These are phyloP conservation scores for Rhopalosiphum maidis DNA, from an alignment of 1,140 invertebrate species.

Conservation along the genomic window DNA sequence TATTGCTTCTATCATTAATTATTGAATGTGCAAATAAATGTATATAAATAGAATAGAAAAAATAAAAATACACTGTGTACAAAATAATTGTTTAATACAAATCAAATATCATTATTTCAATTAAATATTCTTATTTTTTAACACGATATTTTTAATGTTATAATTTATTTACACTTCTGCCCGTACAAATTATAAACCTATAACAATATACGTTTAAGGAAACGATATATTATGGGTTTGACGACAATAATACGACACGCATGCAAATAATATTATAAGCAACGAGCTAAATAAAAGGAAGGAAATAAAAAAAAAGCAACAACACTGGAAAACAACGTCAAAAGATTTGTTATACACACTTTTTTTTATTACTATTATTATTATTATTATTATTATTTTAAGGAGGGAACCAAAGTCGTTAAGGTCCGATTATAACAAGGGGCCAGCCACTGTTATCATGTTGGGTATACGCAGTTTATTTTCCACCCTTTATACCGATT, in stretches of 20 bases:
- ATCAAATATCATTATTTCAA: neutral
- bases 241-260: neutral
- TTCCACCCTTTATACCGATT: conserved; percentile 56
- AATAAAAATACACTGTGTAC: neutral
- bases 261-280: neutral
- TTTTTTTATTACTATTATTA: conserved; percentile 31
- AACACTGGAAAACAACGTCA: conserved; percentile 49
- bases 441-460: conserved; percentile 57
- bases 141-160: neutral
- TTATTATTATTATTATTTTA: conserved; percentile 44
- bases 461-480: conserved; percentile 56
- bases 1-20: too few relatives aligned
- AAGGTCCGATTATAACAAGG: conserved; percentile 57
- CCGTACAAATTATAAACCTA: neutral
- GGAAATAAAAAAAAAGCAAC: conserved; percentile 31
- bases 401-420: conserved; percentile 51
- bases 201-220: neutral
- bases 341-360: conserved; percentile 54
- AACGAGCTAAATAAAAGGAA: neutral
- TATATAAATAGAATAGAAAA: neutral
- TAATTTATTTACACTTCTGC: neutral
- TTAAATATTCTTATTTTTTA: neutral
- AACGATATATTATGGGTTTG: neutral
- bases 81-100: neutral
- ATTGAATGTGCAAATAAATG: neutral